These are phyloP conservation scores for Oreotrochilus melanogaster DNA, from an alignment of 2,113 vertebrate species.

Conservation along the genomic window DNA sequence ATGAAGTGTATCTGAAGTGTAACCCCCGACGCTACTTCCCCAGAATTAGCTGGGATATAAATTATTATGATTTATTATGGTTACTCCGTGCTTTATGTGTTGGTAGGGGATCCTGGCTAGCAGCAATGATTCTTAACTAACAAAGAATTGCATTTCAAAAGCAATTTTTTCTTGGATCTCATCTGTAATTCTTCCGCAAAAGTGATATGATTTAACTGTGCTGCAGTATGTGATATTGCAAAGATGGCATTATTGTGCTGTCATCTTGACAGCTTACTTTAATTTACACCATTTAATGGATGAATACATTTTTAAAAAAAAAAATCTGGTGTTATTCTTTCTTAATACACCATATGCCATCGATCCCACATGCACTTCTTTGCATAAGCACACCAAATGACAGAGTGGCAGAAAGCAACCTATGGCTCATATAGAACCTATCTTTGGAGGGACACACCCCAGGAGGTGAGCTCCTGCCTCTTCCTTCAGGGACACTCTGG, in stretches of 20 bases:
- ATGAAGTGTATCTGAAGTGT: constrained; percentile 79
- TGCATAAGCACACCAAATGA: constrained; percentile 53
- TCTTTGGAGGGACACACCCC: constrained; percentile 32
- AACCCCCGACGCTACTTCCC: constrained; percentile 72
- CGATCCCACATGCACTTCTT: constrained; percentile 60
- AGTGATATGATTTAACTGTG: constrained; percentile 66
- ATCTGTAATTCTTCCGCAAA: constrained; percentile 73
- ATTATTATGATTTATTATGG: constrained; percentile 80
- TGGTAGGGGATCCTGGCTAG: constrained; percentile 74
- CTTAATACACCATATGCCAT: constrained; percentile 74
- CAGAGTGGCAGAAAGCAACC: constrained; percentile 34
- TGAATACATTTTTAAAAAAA: constrained; percentile 59
- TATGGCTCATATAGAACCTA: constrained; percentile 54
- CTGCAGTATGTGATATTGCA: constrained; percentile 66
- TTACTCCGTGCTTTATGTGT: constrained; percentile 66
- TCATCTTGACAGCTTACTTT: constrained; percentile 79
- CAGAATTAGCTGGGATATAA: constrained; percentile 80
- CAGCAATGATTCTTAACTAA: constrained; percentile 72
- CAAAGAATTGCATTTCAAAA: constrained; percentile 64
- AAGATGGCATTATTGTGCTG: constrained; percentile 77
- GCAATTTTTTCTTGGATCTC: constrained; percentile 70
- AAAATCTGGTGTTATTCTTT: constrained; percentile 72
- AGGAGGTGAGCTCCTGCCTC: constrained; percentile 31
- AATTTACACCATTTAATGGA: constrained; percentile 78
- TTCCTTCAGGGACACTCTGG: background rate